Conservation (phyloP, 2,888 invertebrate species). For the Monopis laevigella region DNA sequence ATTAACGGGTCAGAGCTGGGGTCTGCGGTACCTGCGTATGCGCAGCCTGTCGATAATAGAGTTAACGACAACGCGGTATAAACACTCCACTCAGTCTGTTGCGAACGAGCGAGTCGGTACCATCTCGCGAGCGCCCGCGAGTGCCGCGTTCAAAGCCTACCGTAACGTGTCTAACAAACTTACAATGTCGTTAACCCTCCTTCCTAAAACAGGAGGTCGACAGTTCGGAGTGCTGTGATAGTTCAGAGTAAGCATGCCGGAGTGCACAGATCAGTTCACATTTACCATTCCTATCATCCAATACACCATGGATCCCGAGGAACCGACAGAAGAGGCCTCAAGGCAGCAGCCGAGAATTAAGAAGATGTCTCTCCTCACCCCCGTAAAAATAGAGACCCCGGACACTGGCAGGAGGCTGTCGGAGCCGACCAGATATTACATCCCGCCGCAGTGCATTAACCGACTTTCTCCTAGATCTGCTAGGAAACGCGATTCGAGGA, state of each 20-base stretch:
- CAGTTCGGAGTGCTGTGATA: conserved; percentile 29
- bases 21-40: conserved; percentile 7
- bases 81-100: conserved; percentile 5
- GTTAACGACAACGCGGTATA: not conserved
- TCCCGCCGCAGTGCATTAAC: conserved; percentile 58
- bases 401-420: conserved; percentile 47
- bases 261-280: conserved; percentile 53
- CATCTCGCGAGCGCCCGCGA: conserved; percentile 3
- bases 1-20: conserved; percentile 6
- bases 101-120: conserved; percentile 7
- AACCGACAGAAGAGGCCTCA: conserved; percentile 29
- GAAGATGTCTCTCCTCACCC: conserved; percentile 52
- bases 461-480: conserved; percentile 54
- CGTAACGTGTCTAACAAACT: not conserved
- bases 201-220: conserved; percentile 25
- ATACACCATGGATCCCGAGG: conserved; percentile 60
- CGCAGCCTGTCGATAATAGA: conserved; percentile 6
- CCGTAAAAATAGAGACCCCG: conserved; percentile 57
- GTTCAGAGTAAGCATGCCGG: conserved; percentile 44
- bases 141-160: not conserved
- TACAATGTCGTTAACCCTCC: conserved; percentile 33
- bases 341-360: conserved; percentile 45
- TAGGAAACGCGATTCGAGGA: conserved; percentile 44
- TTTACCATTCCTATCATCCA: conserved; percentile 57
- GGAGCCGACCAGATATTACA: conserved; percentile 50